These are phyloP conservation scores for Harpalus rubripes DNA, from an alignment of 2,888 invertebrate species.

Conservation along the genomic window DNA sequence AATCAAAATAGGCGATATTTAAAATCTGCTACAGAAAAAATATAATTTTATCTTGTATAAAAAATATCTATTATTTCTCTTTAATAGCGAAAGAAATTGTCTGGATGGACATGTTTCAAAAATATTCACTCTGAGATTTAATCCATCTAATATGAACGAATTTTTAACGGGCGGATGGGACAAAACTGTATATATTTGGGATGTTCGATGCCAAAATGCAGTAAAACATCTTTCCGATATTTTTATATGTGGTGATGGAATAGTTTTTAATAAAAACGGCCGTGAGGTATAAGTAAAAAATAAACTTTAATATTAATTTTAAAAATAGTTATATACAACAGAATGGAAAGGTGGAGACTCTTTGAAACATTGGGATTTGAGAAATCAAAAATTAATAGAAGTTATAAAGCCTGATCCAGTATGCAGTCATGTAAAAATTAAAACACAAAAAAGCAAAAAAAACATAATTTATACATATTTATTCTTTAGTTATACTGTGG, in stretches of 20 bases:
- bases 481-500: constrained; percentile 82
- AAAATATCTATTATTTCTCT: not conserved
- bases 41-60: not conserved
- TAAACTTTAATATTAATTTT: constrained; percentile 41
- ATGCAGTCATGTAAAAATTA: constrained; percentile 71
- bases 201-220: constrained; percentile 82
- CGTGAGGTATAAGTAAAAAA: constrained; percentile 78
- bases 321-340: constrained; percentile 79
- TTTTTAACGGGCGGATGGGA: constrained; percentile 86
- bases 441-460: constrained; percentile 19
- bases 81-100: constrained; percentile 68
- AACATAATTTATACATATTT: constrained; percentile 70
- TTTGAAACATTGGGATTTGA: constrained; percentile 84
- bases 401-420: constrained; percentile 80
- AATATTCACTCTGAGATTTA: constrained; percentile 83
- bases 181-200: constrained; percentile 84
- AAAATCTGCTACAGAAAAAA: too few relatives aligned
- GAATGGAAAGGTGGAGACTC: constrained; percentile 82
- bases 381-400: constrained; percentile 81
- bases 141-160: constrained; percentile 83
- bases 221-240: constrained; percentile 81
- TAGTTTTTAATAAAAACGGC: constrained; percentile 83
- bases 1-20: too few relatives aligned
- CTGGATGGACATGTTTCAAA: constrained; percentile 83
- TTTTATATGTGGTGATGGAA: constrained; percentile 84